These are phyloP conservation scores for Crypturellus undulatus DNA, from an alignment of 2,113 vertebrate genomes.

Conservation along the genomic window DNA sequence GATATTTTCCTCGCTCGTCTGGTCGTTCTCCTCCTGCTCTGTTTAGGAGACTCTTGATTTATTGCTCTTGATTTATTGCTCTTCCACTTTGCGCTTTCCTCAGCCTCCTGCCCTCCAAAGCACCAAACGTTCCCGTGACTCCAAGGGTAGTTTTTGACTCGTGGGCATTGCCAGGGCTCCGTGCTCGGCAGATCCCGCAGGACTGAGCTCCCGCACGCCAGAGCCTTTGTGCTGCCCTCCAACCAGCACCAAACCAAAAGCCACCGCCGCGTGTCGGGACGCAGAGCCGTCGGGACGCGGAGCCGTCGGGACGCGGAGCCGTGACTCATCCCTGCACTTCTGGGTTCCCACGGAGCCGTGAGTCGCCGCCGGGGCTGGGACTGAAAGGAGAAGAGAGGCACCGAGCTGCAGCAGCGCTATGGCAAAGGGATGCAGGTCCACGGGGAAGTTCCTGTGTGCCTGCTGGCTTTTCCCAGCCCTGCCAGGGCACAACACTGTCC, in stretches of 20 bases:
- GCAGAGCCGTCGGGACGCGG: conserved; percentile 10
- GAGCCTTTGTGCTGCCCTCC: not conserved
- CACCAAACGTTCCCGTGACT: not conserved
- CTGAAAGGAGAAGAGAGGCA: conserved; percentile 44
- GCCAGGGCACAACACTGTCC: conserved; percentile 16
- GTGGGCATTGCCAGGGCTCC: not conserved
- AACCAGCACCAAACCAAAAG: not conserved
- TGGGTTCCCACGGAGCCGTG: conserved; percentile 59
- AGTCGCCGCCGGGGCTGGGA: conserved; percentile 41
- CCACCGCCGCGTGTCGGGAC: not conserved
- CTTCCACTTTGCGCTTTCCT: not conserved
- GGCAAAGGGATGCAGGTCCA: conserved; percentile 33
- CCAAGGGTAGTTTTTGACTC: not conserved
- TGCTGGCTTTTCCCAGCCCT: conserved; percentile 47
- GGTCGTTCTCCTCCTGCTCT: not conserved
- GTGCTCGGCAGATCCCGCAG: not conserved
- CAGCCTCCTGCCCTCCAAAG: not conserved
- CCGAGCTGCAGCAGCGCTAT: conserved; percentile 39
- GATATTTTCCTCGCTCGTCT: not conserved
- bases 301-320: not conserved
- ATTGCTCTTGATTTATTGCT: not conserved
- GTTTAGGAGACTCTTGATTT: not conserved
- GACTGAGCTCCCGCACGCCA: not conserved
- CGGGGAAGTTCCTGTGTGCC: conserved; percentile 69
- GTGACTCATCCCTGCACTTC: conserved; percentile 31